Percentiles rank a stretch among this genome's conserved stretches.
phyloP scores from a whole-genome alignment of 1,140 invertebrate species.

The Aricia agestis region DNA sequence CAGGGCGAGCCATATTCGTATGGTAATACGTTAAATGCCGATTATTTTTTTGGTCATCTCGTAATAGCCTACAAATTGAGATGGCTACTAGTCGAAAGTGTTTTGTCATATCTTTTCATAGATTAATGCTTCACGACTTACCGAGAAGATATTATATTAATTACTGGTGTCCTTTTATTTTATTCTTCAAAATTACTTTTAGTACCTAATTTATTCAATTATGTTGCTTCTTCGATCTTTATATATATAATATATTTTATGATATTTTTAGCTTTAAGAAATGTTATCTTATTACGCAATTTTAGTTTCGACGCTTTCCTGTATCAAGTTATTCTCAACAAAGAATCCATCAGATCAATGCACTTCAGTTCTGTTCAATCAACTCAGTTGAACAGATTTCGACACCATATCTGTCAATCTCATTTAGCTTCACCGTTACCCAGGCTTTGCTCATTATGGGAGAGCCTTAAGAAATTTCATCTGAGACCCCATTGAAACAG shows the following conservation, averaged over 20 bases:
- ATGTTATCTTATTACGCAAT: no score
- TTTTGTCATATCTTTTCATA: not conserved
- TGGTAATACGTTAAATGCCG: not conserved
- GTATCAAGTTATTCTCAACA: not conserved
- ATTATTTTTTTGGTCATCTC: conserved; percentile 2
- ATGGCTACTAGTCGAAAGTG: not conserved
- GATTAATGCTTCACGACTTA: not conserved
- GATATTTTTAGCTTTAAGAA: no score
- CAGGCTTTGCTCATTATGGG: conserved; percentile 66
- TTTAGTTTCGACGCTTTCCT: not conserved
- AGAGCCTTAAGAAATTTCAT: conserved; percentile 75
- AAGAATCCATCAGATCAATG: not conserved
- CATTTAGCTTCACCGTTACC: conserved; percentile 71
- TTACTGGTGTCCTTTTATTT: no score
- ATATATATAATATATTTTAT: no score
- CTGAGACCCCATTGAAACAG: conserved; percentile 70
- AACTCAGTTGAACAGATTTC: conserved; percentile 66
- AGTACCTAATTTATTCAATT: no score
- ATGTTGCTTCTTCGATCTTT: no score
- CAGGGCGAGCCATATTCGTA: conserved; percentile 29
- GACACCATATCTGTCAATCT: conserved; percentile 70
- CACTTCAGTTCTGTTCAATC: not conserved
- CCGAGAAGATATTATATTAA: no score
- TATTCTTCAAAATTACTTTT: no score
- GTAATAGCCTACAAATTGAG: not conserved